These are phyloP conservation scores for Melitaea athalia DNA, from an alignment of 2,888 invertebrate species.

Conservation along the genomic window DNA sequence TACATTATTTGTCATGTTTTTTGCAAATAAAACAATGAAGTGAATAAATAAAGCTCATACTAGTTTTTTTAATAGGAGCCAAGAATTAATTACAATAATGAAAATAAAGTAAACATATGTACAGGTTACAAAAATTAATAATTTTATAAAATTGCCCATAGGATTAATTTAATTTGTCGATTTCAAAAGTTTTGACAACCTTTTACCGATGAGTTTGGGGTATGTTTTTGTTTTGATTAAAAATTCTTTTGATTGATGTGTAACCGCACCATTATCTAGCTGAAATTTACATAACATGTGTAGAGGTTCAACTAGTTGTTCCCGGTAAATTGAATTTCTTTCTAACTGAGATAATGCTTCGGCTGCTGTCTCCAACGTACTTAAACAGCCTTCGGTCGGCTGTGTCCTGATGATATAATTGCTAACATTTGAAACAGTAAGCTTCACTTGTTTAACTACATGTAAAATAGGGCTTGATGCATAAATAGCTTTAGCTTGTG, in stretches of 20 bases:
- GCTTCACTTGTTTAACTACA: conserved; percentile 89
- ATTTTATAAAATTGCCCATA: neutral
- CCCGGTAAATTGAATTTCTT: conserved; percentile 83
- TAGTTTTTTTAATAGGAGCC: conserved; percentile 2
- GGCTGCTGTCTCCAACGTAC: conserved; percentile 94
- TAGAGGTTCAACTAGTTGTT: conserved; percentile 88
- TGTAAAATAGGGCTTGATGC: conserved; percentile 90
- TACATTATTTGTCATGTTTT: too few relatives aligned
- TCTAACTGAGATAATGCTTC: conserved; percentile 90
- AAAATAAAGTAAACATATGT: neutral
- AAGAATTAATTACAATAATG: neutral
- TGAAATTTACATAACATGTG: conserved; percentile 93
- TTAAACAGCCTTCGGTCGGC: conserved; percentile 94
- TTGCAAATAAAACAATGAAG: too few relatives aligned
- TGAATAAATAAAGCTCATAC: neutral
- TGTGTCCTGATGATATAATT: conserved; percentile 96
- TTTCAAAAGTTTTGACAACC: conserved; percentile 80
- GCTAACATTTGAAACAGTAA: conserved; percentile 87
- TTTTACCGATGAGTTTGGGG: conserved; percentile 90
- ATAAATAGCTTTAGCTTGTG: conserved; percentile 96
- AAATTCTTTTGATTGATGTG: conserved; percentile 96
- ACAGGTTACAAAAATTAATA: neutral
- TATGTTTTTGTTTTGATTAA: conserved; percentile 90
- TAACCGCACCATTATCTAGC: conserved; percentile 94
- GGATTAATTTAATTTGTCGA: conserved; percentile 57